Evolutionary conservation across 2,797 vertebrate species (phyloP).

Genomic region (Mormyrops boulengeri): DNA sequence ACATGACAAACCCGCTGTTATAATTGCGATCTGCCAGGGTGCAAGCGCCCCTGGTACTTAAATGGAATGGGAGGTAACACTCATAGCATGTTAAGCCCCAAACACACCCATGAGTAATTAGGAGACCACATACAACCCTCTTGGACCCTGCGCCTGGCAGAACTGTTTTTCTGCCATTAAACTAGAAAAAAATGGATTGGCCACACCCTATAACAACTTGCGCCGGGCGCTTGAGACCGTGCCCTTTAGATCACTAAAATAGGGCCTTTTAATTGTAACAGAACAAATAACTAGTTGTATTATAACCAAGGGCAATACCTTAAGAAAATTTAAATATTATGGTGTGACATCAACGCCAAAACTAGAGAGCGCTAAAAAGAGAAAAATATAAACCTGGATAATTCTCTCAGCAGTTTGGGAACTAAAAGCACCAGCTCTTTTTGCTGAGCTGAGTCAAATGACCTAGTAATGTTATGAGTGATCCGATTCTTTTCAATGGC

Average conservation of each 20-base stretch:
- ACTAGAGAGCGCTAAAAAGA: neutral
- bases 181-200: neutral
- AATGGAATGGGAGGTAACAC: neutral
- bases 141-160: neutral
- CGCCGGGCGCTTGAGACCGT: neutral
- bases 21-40: too few relatives aligned
- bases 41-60: neutral
- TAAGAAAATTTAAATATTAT: neutral
- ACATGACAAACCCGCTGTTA: too few relatives aligned
- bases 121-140: too few relatives aligned
- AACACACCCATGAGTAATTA: too few relatives aligned
- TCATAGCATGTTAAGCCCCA: too few relatives aligned
- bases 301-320: neutral
- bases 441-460: too few relatives aligned
- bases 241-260: neutral
- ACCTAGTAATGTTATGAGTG: too few relatives aligned
- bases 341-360: neutral
- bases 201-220: neutral
- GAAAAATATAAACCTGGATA: neutral
- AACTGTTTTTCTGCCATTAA: neutral
- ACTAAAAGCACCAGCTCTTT: too few relatives aligned
- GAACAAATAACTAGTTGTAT: neutral
- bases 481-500: too few relatives aligned
- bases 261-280: neutral
- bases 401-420: neutral